phyloP scores from a whole-genome alignment of 2,797 vertebrate species.

The Neomorphus geoffroyi region DNA sequence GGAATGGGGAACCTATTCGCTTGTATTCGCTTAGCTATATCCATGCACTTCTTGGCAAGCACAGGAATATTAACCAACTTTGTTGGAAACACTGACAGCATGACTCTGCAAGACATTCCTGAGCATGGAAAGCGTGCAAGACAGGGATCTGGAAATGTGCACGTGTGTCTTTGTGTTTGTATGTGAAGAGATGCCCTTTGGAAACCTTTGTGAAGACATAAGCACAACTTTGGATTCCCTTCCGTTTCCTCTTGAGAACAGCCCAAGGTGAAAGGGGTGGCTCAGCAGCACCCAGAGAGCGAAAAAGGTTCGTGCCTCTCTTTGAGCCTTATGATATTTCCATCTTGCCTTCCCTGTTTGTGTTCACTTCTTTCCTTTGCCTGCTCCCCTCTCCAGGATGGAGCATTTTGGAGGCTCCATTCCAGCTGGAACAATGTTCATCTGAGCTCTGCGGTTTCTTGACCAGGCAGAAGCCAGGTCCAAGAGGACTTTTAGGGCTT shows the following conservation, averaged over 20 bases:
- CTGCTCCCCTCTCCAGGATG: not conserved
- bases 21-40: constrained; percentile 22
- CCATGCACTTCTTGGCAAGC: not conserved
- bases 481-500: constrained; percentile 48
- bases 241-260: not conserved
- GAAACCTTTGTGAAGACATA: not conserved
- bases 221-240: not conserved
- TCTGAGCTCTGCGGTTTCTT: constrained; percentile 6
- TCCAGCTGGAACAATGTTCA: constrained; percentile 56
- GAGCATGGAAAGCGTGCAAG: not conserved
- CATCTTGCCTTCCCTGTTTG: not conserved
- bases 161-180: not conserved
- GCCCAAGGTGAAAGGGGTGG: not conserved
- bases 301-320: not conserved
- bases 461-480: constrained; percentile 35
- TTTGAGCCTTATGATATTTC: not conserved
- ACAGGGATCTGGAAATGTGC: not conserved
- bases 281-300: not conserved
- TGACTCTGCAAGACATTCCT: not conserved
- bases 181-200: not conserved
- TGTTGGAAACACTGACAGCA: constrained; percentile 19
- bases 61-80: not conserved
- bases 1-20: not conserved
- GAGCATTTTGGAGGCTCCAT: not conserved
- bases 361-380: not conserved